These are phyloP conservation scores for Myrmecophaga tridactyla DNA, from an alignment of 2,113 vertebrate species.

Conservation along the genomic window DNA sequence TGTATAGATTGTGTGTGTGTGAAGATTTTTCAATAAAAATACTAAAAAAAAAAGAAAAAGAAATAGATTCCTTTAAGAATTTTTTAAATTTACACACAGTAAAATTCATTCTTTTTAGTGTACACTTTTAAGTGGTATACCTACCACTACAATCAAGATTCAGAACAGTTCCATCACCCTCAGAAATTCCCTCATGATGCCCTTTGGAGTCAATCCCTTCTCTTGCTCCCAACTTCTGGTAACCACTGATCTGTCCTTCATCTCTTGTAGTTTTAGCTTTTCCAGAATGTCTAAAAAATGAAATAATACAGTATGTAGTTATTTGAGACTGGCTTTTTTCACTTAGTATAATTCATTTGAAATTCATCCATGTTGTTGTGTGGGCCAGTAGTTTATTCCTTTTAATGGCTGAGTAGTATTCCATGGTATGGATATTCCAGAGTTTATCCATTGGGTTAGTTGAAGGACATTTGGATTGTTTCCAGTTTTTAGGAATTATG, in stretches of 20 bases:
- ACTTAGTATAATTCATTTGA: neutral
- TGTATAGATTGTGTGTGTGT: too few relatives aligned
- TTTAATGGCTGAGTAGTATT: neutral
- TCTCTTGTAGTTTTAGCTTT: constrained; percentile 22
- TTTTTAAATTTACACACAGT: neutral
- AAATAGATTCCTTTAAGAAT: neutral
- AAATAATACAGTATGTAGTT: neutral
- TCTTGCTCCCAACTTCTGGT: neutral
- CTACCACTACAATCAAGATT: neutral
- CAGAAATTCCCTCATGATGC: neutral
- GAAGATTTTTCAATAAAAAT: too few relatives aligned
- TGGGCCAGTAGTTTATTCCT: neutral
- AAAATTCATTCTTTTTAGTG: neutral
- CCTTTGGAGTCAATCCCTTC: neutral
- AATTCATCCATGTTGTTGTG: neutral
- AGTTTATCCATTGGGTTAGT: neutral
- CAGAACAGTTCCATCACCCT: neutral
- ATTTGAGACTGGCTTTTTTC: constrained; percentile 29
- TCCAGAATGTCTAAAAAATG: neutral
- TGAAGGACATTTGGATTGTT: neutral
- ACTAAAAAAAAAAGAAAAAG: too few relatives aligned
- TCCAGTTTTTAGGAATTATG: neutral
- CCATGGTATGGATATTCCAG: neutral
- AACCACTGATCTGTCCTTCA: neutral
- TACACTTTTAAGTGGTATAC: neutral